phyloP scores from a whole-genome alignment of 2,113 vertebrate species.

The Tamias sibiricus region DNA sequence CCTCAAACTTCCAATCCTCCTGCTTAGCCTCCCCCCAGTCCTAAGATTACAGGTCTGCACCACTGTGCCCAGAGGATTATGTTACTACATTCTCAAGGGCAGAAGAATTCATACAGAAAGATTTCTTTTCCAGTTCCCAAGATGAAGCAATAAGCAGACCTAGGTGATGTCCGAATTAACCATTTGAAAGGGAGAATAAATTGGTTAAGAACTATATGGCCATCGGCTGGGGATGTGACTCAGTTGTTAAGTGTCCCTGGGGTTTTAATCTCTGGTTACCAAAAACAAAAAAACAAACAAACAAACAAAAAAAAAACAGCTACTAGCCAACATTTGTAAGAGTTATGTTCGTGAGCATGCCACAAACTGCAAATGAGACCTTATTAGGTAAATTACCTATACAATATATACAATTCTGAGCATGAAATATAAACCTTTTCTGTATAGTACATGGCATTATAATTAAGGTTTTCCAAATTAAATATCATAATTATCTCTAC shows the following conservation, averaged over 20 bases:
- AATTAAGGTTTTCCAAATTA: conserved; percentile 30
- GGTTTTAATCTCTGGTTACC: too few relatives aligned
- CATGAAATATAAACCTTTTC: background rate
- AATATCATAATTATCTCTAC: conserved; percentile 31
- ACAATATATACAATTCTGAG: background rate
- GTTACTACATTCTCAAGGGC: background rate
- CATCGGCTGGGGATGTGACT: too few relatives aligned
- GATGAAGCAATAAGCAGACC: conserved; percentile 19
- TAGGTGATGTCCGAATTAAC: conserved; percentile 1
- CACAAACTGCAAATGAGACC: conserved; percentile 41
- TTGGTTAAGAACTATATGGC: background rate
- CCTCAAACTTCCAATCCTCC: background rate
- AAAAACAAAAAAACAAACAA: too few relatives aligned
- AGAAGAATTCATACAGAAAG: conserved; percentile 27
- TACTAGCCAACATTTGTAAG: background rate
- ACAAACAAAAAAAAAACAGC: background rate
- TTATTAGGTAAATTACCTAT: background rate
- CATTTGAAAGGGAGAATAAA: background rate
- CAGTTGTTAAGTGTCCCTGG: too few relatives aligned
- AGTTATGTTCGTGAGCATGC: background rate
- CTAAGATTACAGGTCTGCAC: background rate
- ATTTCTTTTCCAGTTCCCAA: conserved; percentile 32
- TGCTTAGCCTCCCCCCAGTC: background rate
- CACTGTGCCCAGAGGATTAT: background rate
- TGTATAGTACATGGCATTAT: background rate